Conservation (phyloP, 2,888 invertebrate genomes). For the Tridacna gigas region DNA sequence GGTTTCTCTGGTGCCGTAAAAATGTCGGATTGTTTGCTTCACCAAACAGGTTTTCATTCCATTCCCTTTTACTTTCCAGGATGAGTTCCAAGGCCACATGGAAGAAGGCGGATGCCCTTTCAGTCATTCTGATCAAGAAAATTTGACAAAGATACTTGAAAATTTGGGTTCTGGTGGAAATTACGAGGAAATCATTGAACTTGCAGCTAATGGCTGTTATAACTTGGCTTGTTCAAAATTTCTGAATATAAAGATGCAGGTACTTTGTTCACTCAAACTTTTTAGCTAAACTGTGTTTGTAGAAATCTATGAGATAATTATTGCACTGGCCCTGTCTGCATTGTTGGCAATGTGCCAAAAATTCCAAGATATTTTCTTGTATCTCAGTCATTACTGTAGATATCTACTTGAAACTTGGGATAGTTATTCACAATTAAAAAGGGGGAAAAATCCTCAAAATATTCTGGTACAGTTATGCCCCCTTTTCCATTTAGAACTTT, state of each 20-base stretch:
- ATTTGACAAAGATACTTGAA: conserved; percentile 50
- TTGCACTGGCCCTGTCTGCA: too few relatives aligned
- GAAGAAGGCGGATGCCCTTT: conserved; percentile 77
- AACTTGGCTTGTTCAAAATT: conserved; percentile 53
- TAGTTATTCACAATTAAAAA: too few relatives aligned
- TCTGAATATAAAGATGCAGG: conserved; percentile 35
- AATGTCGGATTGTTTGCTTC: not conserved
- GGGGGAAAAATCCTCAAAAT: too few relatives aligned
- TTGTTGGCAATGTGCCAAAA: too few relatives aligned
- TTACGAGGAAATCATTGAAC: conserved; percentile 34
- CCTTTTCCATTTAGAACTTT: too few relatives aligned
- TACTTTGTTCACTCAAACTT: conserved; percentile 1
- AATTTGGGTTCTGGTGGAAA: conserved; percentile 21
- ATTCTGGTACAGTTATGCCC: too few relatives aligned
- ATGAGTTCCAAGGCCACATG: conserved; percentile 41
- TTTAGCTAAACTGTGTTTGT: too few relatives aligned
- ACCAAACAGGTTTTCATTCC: not conserved
- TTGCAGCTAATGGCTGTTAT: conserved; percentile 27
- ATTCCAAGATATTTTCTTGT: too few relatives aligned
- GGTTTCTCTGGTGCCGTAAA: not conserved
- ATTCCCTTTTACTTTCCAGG: conserved; percentile 14
- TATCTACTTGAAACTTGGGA: too few relatives aligned
- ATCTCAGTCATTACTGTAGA: too few relatives aligned
- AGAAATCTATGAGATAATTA: too few relatives aligned
- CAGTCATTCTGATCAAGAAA: conserved; percentile 67